A percentile compares a stretch with the other conserved stretches of the same genome.
Conservation (phyloP, 2,113 vertebrate genomes). For the Geococcyx californianus region DNA sequence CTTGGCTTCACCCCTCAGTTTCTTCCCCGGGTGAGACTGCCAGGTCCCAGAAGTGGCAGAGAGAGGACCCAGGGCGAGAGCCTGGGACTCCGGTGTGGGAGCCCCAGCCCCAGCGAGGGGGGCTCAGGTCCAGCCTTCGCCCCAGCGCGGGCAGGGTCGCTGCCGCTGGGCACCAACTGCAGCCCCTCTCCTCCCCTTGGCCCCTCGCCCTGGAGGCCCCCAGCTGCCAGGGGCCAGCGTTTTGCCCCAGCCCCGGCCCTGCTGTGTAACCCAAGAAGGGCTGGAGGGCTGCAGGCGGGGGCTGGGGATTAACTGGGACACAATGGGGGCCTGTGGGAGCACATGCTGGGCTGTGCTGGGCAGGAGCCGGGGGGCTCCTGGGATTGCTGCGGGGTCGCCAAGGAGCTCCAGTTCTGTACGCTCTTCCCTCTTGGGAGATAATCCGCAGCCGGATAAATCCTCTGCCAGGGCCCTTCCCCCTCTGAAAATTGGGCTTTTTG, state of each 20-base stretch:
- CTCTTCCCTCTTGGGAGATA: not conserved
- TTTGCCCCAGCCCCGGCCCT: not conserved
- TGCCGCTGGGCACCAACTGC: not conserved
- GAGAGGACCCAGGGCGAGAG: too few relatives aligned
- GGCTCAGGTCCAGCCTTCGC: too few relatives aligned
- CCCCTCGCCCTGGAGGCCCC: not conserved
- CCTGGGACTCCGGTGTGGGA: too few relatives aligned
- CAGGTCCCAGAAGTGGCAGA: not conserved
- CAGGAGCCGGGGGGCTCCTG: not conserved
- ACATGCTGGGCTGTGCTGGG: not conserved
- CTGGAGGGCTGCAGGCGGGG: not conserved
- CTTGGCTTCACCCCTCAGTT: not conserved
- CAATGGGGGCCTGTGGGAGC: not conserved
- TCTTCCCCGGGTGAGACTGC: not conserved
- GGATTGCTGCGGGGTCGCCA: fast-evolving
- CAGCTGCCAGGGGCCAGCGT: not conserved
- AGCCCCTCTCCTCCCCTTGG: not conserved
- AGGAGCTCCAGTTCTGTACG: fast-evolving
- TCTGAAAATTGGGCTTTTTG: not conserved
- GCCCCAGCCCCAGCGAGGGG: too few relatives aligned
- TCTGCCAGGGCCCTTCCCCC: not conserved
- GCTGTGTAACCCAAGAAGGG: constrained; percentile 1
- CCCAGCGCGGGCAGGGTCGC: too few relatives aligned
- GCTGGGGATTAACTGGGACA: not conserved
- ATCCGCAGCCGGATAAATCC: not conserved